Conservation (phyloP, 92 coral and sea anemone species). For the Porites cylindrica region DNA sequence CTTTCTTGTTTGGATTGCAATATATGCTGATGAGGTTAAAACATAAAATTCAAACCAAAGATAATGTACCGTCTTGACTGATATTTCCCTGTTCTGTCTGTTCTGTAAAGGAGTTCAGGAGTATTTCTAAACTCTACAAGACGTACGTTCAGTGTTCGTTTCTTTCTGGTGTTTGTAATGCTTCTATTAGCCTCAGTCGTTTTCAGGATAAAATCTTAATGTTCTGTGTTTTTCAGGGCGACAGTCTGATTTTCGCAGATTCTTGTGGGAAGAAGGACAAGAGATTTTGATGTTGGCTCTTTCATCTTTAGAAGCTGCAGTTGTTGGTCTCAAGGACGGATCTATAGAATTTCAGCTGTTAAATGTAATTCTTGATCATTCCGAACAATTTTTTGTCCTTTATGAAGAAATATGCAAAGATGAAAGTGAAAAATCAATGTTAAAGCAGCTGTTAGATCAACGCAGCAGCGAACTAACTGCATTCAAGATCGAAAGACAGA, state of each 20-base stretch:
- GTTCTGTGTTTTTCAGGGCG: neutral
- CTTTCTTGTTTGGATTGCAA: too few relatives aligned
- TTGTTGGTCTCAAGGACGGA: slow-evolving; percentile 43
- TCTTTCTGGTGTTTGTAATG: too few relatives aligned
- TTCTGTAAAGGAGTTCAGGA: too few relatives aligned
- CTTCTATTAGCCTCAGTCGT: too few relatives aligned
- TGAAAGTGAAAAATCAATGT: neutral
- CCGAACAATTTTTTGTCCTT: slow-evolving; percentile 50
- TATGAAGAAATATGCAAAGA: slow-evolving; percentile 5
- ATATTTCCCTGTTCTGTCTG: too few relatives aligned
- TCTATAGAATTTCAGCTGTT: slow-evolving; percentile 38
- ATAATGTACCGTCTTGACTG: too few relatives aligned
- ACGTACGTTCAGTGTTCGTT: too few relatives aligned
- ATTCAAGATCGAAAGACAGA: slow-evolving; percentile 48
- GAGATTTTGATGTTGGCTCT: slow-evolving; percentile 53
- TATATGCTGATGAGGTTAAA: too few relatives aligned
- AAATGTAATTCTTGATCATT: slow-evolving; percentile 36
- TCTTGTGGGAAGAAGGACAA: slow-evolving; percentile 50
- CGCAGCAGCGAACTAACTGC: slow-evolving; percentile 45
- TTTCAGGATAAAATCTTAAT: too few relatives aligned
- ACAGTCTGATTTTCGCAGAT: slow-evolving; percentile 27
- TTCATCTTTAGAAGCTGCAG: slow-evolving; percentile 59
- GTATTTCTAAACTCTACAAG: too few relatives aligned
- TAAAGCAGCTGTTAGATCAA: slow-evolving; percentile 1
- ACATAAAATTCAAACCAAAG: too few relatives aligned